Evolutionary conservation across 2,113 vertebrate species (phyloP), one percentile per base, ranked within the genome.

Genomic region (Poicephalus gulielmi): DNA sequence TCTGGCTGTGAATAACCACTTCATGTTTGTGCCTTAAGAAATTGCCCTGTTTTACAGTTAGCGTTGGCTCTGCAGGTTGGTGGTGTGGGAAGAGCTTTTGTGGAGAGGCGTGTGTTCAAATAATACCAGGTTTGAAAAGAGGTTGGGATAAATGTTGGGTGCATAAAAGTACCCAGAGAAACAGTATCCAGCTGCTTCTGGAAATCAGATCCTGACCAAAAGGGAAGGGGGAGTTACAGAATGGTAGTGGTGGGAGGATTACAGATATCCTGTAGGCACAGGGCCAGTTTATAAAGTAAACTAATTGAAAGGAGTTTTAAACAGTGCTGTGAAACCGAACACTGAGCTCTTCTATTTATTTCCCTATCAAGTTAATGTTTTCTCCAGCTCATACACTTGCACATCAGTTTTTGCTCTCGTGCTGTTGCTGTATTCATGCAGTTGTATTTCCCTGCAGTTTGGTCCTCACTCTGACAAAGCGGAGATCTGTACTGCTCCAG

Each of bases 401-500:
- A 25, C 16, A 1, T 68, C 25, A 57, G 25, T 25, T 44, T 57
- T 52, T 73, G 35, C n/a, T 49, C 22, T 37, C 2, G 31, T 80
- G 62, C 82, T 67, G 24, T 41, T 53, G 43, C 57, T 73, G 35
- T n/a, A 11, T 44, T 90, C 66, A 95, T 50, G 53, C n/a, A n/a
- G 4, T 52, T 20, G 11, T 95, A 4, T 92, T 91, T 82, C 49
- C 77, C 92, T 97, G 28, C 96, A 99, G 98, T 97, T 97, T 67
- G 98, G 98, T n/a, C 97, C 97, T 35, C 83, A 83, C 73, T 98
- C 98, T 19, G 96, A 97, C 66, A 96, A 96, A 71, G 97, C 94
- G 75, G 98, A 98, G 95, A 88, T 97, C 76, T 96, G 78, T 20
- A 98, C 98, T 39, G 97, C 97, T 37, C 96, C 97, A 6, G 98